Conservation (phyloP, 2,797 vertebrate species). For the Trachurus trachurus region DNA sequence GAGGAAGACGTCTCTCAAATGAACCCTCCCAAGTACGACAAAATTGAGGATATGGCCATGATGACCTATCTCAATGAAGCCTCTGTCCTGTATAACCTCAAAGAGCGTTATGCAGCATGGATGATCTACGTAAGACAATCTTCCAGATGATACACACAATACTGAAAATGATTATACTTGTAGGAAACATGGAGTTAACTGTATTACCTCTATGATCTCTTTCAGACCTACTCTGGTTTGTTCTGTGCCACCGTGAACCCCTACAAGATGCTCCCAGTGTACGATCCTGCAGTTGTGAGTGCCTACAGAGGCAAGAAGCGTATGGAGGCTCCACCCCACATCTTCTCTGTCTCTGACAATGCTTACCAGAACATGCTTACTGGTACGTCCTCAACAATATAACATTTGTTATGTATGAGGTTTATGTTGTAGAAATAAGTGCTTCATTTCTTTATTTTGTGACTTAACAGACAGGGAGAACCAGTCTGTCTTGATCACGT, state of each 20-base stretch:
- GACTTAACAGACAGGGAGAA: conserved; percentile 87
- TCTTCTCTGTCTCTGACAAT: conserved; percentile 95
- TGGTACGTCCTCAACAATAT: conserved; percentile 63
- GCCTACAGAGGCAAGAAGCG: conserved; percentile 93
- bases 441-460: conserved; percentile 20
- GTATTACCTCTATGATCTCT: neutral
- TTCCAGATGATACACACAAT: conserved; percentile 49
- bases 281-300: conserved; percentile 86
- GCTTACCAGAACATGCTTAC: conserved; percentile 88
- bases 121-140: conserved; percentile 88
- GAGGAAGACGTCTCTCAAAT: conserved; percentile 85
- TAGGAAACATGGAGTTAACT: neutral
- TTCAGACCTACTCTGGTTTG: conserved; percentile 87
- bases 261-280: conserved; percentile 91
- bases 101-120: conserved; percentile 95
- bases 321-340: neutral
- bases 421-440: neutral
- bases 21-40: conserved; percentile 85
- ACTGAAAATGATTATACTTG: neutral
- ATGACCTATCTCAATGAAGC: conserved; percentile 85
- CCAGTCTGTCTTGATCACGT: neutral
- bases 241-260: conserved; percentile 88
- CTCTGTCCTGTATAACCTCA: conserved; percentile 94
- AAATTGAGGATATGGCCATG: conserved; percentile 86
- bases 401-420: too few species aligned